Evolutionary conservation across 2,113 vertebrate genomes (phyloP), one percentile per base, ranked within the genome.

Genomic region (Sturnira hondurensis): DNA sequence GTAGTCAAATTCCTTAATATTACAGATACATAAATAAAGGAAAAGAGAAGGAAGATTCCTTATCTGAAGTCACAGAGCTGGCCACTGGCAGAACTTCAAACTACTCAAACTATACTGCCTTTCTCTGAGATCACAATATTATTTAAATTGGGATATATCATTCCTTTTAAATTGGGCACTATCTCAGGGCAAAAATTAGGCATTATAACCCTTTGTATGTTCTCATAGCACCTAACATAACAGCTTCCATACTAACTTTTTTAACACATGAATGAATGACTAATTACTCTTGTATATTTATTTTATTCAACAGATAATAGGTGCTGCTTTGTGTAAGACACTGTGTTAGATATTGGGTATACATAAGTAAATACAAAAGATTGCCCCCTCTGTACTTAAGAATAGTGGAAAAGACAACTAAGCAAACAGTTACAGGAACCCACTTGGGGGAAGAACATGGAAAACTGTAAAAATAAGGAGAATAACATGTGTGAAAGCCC

Each of bases 251-350:
- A 68, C 38, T 76, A 71, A 54, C 38, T 83, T 58, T 61, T 93
- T 86, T 74, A 83, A 74, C 6, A 16, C 77, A 43, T 61, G 6
- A 93, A 77, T 43, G 43, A 43, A 43, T 65, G 38, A 89, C 88
- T 65, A 89, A 88, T 77, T 45, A 76, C n/a, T 80, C 11, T 89
- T 85, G 8, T 82, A 86, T 92, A 85, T 63, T 90, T 85, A 88
- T 84, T 92, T 90, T 85, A 88, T 81, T 93, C 77, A 70, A 87
- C 0, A 95, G 88, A 95, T 86, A 63, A 1, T 47, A 58, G 82
- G 20, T 26, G 33, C 22, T 80, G 24, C 16, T 83, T 84, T 43
- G 9, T 63, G 5, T 52, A 90, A 95, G 52, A 31, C 24, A 86
- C n/a, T 73, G 71, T 63, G 33, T 36, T 50, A 54, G 20, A 24